phyloP scores from a whole-genome alignment of 2,888 invertebrate genomes.

The Pollenia griseotomentosa region DNA sequence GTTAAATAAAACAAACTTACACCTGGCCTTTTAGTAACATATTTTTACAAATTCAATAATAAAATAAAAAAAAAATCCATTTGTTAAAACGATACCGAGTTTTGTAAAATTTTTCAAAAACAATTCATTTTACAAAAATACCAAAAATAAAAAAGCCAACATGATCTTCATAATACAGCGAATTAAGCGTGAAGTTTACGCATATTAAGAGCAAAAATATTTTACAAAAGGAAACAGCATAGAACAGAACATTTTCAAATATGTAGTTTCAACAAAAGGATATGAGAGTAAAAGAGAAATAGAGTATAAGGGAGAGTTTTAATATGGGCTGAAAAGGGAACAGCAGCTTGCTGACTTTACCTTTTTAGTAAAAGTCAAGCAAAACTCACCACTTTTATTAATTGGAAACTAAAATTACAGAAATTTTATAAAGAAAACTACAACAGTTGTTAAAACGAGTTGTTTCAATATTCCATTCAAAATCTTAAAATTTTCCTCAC shows the following conservation, averaged over 20 bases:
- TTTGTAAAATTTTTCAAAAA: conserved; percentile 36
- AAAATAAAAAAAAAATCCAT: conserved; percentile 64
- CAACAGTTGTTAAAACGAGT: conserved; percentile 56
- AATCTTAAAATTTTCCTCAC: neutral
- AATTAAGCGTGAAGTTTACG: conserved; percentile 83
- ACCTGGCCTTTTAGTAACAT: conserved; percentile 60
- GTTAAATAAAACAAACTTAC: conserved; percentile 32
- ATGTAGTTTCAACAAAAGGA: conserved; percentile 1
- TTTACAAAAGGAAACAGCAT: conserved; percentile 13
- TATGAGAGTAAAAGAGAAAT: neutral
- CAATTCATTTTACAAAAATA: conserved; percentile 19
- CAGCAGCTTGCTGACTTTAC: conserved; percentile 4
- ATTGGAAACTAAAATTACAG: conserved; percentile 19
- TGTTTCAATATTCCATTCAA: neutral
- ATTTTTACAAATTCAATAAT: conserved; percentile 49
- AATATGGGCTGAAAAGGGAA: neutral
- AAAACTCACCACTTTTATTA: conserved; percentile 57
- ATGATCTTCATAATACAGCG: conserved; percentile 75
- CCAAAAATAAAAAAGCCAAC: conserved; percentile 53
- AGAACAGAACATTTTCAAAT: conserved; percentile 18
- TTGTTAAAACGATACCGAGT: conserved; percentile 49
- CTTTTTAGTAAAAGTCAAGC: neutral
- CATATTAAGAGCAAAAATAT: conserved; percentile 78
- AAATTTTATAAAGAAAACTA: conserved; percentile 18
- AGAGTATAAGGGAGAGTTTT: conserved; percentile 11